Percentiles rank a stretch among this genome's conserved stretches.
phyloP scores from a whole-genome alignment of 1,140 invertebrate genomes.

The Panagrolaimus sp. region DNA sequence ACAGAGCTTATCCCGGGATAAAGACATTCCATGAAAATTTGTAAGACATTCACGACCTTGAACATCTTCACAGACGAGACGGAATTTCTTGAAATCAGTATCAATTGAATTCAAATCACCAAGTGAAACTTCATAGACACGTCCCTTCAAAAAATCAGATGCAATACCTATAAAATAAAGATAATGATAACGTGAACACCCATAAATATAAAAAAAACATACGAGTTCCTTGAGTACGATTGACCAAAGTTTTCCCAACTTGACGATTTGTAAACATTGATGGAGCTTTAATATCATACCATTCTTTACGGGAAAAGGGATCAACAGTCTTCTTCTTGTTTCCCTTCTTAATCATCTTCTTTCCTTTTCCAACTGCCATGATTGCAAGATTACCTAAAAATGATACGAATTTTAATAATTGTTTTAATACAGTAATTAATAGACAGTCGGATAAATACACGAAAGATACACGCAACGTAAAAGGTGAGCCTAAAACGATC shows the following conservation, averaged over 20 bases:
- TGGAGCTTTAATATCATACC: constrained; percentile 99
- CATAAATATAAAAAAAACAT: constrained; percentile 60
- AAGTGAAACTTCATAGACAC: constrained; percentile 93
- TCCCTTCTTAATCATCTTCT: constrained; percentile 93
- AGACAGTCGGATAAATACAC: too few species aligned
- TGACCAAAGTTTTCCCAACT: constrained; percentile 96
- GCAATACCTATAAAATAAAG: constrained; percentile 74
- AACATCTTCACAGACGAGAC: constrained; percentile 86
- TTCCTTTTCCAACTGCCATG: constrained; percentile 99
- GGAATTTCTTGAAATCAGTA: constrained; percentile 93
- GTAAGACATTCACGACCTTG: constrained; percentile 83
- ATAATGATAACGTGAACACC: constrained; percentile 7
- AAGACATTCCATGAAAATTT: constrained; percentile 98
- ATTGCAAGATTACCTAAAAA: neutral
- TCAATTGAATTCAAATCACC: constrained; percentile 85
- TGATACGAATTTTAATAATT: too few species aligned
- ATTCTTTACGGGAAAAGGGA: constrained; percentile 98
- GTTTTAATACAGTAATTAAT: too few species aligned
- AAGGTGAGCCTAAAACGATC: too few species aligned
- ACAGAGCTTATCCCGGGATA: constrained; percentile 93
- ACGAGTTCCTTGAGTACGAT: constrained; percentile 89
- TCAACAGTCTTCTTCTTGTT: constrained; percentile 99
- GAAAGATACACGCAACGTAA: too few species aligned
- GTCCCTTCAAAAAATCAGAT: constrained; percentile 88
- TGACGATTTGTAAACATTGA: constrained; percentile 91